A percentile compares a stretch with the other conserved stretches of the same genome.
Conservation (phyloP, 2,888 invertebrate species). For the Drepanosiphum platanoidis region DNA sequence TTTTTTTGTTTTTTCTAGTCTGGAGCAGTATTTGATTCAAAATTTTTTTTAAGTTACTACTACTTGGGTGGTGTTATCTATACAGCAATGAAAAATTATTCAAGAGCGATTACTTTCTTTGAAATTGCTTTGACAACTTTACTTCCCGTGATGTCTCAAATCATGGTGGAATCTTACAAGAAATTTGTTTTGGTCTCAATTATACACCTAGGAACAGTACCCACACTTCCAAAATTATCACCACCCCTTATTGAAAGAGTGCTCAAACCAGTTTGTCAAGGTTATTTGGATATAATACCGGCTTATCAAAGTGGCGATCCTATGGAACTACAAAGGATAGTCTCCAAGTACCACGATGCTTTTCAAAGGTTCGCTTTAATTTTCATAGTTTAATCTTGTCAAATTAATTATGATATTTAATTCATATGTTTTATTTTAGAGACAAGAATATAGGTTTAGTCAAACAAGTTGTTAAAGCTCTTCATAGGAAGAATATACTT, state of each 20-base stretch:
- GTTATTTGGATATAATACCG: constrained; percentile 87
- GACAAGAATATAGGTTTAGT: constrained; percentile 72
- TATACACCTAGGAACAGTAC: constrained; percentile 89
- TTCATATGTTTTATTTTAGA: constrained; percentile 66
- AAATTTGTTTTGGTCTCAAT: constrained; percentile 93
- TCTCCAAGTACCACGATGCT: constrained; percentile 82
- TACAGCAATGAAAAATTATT: constrained; percentile 90
- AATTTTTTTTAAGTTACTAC: constrained; percentile 91
- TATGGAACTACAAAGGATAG: constrained; percentile 75
- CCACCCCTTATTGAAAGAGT: constrained; percentile 88
- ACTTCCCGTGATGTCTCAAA: constrained; percentile 91
- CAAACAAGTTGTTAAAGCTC: constrained; percentile 82
- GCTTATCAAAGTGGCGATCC: constrained; percentile 83
- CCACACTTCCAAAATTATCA: constrained; percentile 85
- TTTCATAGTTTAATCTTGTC: background rate
- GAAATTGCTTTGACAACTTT: constrained; percentile 97
- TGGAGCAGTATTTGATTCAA: constrained; percentile 84
- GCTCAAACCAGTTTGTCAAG: constrained; percentile 84
- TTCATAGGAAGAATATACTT: constrained; percentile 96
- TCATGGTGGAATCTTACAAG: constrained; percentile 97
- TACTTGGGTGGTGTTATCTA: constrained; percentile 99
- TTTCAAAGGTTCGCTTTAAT: constrained; percentile 74
- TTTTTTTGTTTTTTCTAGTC: constrained; percentile 67
- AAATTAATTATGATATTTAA: background rate
- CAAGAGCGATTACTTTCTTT: constrained; percentile 92